Evolutionary conservation across 2,797 vertebrate genomes (phyloP), one percentile per base, ranked within the genome.

Genomic region (Coluber constrictor): DNA sequence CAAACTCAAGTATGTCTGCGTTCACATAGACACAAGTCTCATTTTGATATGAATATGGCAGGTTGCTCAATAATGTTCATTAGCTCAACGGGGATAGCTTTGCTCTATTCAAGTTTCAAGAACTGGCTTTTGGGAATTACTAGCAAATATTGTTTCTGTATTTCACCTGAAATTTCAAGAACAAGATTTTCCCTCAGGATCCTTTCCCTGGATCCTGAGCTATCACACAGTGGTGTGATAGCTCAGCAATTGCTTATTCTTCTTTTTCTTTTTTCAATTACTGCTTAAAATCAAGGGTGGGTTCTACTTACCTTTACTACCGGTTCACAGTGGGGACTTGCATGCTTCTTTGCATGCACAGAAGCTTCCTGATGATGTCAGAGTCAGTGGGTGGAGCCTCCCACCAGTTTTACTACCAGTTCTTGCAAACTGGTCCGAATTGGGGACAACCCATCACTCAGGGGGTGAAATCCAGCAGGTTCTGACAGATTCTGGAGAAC

Each of bases 1-100:
- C 90, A 93, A 94, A 96, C 92, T 92, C 94, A 94, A 93, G 90
- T 57, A 87, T 79, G 95, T 89, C 92, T 92, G 96, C 92, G 95
- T 93, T 95, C 83, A 89, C 91, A 4, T 92, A 27, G 93, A 95
- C 92, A 89, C 32, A 83, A 89, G 79, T 56, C 90, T 90, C 91
- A 92, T 91, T 95, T 93, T 1, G 15, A 95, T 96, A 95, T 57
- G 43, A n/a, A 91, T 25, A 90, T 93, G 59, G 5, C 89, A 94
- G 91, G 47, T 90, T 95, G 93, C 60, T 93, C 95, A 91, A 93
- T 94, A 93, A 89, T 16, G 47, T 18, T 18, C 87, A 90, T 94
- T 91, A 92, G 32, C 32, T 95, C 87, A 57, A 43, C 25, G 0
- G 0, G 20, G 2, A 5, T 63, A 87, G 63, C 66, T 93, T 89